A percentile compares a stretch with the other conserved stretches of the same genome.
Conservation (phyloP, 2,797 vertebrate species). For the Chelon labrosus region DNA sequence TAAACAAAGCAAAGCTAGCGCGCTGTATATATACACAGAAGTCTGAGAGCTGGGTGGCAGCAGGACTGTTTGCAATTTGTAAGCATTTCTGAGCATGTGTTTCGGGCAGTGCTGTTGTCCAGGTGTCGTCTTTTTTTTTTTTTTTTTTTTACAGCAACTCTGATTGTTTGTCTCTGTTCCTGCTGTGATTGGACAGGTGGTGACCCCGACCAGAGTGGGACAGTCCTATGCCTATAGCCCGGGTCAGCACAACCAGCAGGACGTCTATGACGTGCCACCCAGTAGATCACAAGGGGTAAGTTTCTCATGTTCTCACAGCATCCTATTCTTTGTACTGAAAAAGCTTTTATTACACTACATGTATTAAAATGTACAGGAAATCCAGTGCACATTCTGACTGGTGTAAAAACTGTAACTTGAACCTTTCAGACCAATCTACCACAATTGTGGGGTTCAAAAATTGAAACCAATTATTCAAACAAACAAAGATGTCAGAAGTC, state of each 20-base stretch:
- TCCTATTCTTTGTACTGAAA: background rate
- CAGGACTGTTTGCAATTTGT: slow-evolving; percentile 16
- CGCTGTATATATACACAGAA: background rate
- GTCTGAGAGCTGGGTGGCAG: slow-evolving; percentile 3
- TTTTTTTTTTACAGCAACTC: slow-evolving; percentile 27
- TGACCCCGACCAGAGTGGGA: slow-evolving; percentile 91
- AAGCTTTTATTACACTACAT: background rate
- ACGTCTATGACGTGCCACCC: slow-evolving; percentile 93
- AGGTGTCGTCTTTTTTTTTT: slow-evolving; percentile 29
- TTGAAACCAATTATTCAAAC: background rate
- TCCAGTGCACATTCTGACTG: background rate
- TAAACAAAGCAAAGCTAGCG: background rate
- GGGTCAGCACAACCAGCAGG: slow-evolving; percentile 89
- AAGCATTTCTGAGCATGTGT: slow-evolving; percentile 15
- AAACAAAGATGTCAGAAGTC: background rate
- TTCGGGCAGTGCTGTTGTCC: slow-evolving; percentile 20
- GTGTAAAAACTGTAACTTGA: background rate
- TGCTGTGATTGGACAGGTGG: slow-evolving; percentile 85
- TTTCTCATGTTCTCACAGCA: slow-evolving; percentile 46
- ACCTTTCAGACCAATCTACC: too few species aligned
- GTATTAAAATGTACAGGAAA: too few species aligned
- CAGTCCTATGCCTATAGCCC: slow-evolving; percentile 91
- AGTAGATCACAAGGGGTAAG: slow-evolving; percentile 91
- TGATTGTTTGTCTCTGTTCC: slow-evolving; percentile 49
- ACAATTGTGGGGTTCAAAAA: background rate